Percentiles rank a stretch among this genome's conserved stretches.
Conservation (phyloP, 2,797 vertebrate genomes). For the Tarsius wallacei region DNA sequence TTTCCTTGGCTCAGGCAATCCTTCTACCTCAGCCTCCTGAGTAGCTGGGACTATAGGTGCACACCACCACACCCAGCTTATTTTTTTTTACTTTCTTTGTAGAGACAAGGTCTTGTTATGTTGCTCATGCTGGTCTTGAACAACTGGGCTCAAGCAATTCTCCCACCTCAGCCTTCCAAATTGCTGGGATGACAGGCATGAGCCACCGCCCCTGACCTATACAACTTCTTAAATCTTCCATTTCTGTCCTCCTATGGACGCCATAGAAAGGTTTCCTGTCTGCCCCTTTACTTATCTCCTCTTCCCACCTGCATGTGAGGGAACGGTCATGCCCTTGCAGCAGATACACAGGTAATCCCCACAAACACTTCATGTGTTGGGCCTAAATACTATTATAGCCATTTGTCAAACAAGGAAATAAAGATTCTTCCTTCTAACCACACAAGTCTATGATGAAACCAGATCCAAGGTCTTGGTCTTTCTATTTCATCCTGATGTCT, state of each 20-base stretch:
- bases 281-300: not conserved
- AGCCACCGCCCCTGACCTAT: not conserved
- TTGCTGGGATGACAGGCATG: too few relatives aligned
- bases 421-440: not conserved
- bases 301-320: not conserved
- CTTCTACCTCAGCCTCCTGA: too few relatives aligned
- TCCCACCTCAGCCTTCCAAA: too few relatives aligned
- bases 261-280: not conserved
- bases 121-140: too few relatives aligned
- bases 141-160: too few relatives aligned
- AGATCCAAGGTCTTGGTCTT: not conserved
- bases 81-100: too few relatives aligned
- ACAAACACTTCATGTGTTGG: not conserved
- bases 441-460: slow-evolving; percentile 26
- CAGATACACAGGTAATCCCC: not conserved
- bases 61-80: too few relatives aligned
- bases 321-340: not conserved
- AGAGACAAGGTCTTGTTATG: too few relatives aligned
- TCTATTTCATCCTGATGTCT: not conserved
- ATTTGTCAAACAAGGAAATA: not conserved
- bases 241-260: not conserved
- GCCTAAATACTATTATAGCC: not conserved
- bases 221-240: not conserved
- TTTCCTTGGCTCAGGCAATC: too few relatives aligned
- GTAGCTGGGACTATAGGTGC: too few relatives aligned